A percentile compares a stretch with the other conserved stretches of the same genome.
These are phyloP conservation scores for Proisotoma minuta DNA, from an alignment of 2,888 invertebrate species.

Conservation along the genomic window DNA sequence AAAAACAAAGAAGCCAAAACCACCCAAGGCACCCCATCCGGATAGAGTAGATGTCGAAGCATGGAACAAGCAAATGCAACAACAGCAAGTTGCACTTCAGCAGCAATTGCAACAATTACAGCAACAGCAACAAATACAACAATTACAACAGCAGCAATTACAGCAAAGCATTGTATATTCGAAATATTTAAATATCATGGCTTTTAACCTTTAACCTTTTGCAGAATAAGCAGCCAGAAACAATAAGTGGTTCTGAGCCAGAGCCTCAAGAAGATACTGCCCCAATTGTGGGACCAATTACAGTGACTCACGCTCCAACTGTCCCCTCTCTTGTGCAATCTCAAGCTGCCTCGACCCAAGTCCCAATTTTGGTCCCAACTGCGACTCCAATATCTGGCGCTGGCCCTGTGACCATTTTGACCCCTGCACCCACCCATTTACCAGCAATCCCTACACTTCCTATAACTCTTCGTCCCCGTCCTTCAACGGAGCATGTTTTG, in stretches of 20 bases:
- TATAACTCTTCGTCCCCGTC: conserved; percentile 16
- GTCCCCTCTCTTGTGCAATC: background rate
- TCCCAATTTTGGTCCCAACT: background rate
- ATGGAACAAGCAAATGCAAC: background rate
- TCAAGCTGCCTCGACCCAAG: background rate
- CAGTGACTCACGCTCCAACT: background rate
- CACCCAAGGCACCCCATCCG: background rate
- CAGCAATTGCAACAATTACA: background rate
- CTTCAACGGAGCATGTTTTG: conserved; percentile 22
- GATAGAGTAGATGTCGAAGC: background rate
- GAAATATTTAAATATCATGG: no score
- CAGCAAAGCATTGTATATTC: no score
- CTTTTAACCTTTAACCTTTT: no score
- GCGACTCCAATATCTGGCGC: background rate
- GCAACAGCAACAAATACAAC: background rate
- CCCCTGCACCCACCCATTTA: background rate
- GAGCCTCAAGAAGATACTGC: no score
- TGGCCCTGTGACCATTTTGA: background rate
- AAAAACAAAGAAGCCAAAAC: background rate
- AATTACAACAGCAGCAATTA: conserved; percentile 2
- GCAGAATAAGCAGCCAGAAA: no score
- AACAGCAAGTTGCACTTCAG: background rate
- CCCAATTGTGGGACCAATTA: no score
- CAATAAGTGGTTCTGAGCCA: no score
- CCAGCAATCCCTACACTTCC: background rate